Evolutionary conservation across 2,113 vertebrate genomes (phyloP), one percentile per base, ranked within the genome.

Genomic region (Myotis yumanensis): DNA sequence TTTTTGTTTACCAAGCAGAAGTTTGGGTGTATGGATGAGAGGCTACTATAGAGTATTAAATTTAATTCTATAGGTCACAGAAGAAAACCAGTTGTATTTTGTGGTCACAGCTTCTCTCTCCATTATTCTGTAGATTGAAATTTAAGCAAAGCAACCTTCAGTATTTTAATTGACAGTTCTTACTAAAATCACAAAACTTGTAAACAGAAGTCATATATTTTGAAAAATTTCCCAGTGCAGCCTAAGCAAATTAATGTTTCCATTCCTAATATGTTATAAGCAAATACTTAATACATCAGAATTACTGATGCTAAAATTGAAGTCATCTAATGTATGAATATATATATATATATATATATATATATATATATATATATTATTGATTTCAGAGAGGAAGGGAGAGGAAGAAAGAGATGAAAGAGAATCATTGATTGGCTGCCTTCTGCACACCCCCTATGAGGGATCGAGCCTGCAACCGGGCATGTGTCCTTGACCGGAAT

Each of bases 101-200:
- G 75, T 90, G 15, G 51, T 75, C 52, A 81, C 11, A 89, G 11
- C 68, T 86, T n/a, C 32, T 8, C 5, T 7, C 18, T 68, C n/a
- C 16, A 15, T 79, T 62, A 80, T 92, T 72, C 48, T 95, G 77
- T 30, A 90, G 32, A 66, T 87, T 92, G 90, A 86, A 90, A 90
- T 92, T 62, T 96, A 94, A 76, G 66, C 25, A 96, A 94, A 92
- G 18, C 82, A 92, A 64, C 73, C 30, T 83, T 92, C 46, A 88
- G 0, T 66, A 57, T 81, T 91, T 94, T 91, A 92, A 59, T 76
- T 91, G n/a, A 68, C 92, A 76, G 71, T 79, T 88, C 28, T 64
- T 85, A 66, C 10, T 79, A 89, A 90, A 93, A 93, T 18, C n/a
- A 83, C 23, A n/a, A 84, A 93, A 82, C 28, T 75, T 83, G 23